A percentile compares a stretch with the other conserved stretches of the same genome.
These are phyloP conservation scores for Iselma pallidipennis DNA, from an alignment of 2,888 invertebrate genomes.

Conservation along the genomic window DNA sequence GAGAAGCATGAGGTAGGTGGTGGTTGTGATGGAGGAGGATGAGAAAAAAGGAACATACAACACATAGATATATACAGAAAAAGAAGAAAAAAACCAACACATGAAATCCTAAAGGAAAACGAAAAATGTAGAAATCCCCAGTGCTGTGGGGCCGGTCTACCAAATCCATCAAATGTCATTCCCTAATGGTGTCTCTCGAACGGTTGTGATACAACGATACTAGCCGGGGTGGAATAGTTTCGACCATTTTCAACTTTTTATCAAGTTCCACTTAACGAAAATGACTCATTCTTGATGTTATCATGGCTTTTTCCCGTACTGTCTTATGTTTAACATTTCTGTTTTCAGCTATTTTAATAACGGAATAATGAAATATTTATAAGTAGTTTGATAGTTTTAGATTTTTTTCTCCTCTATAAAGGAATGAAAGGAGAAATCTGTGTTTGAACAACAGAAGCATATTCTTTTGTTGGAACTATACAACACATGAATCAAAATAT, in stretches of 20 bases:
- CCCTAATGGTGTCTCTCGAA: slow-evolving; percentile 51
- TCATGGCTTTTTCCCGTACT: not conserved
- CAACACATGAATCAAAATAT: slow-evolving; percentile 52
- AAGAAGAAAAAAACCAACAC: slow-evolving; percentile 42
- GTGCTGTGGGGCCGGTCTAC: slow-evolving; percentile 50
- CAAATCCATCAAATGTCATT: slow-evolving; percentile 55
- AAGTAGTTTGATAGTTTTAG: not conserved
- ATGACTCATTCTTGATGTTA: not conserved
- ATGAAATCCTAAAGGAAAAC: slow-evolving; percentile 41
- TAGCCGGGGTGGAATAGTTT: slow-evolving; percentile 24
- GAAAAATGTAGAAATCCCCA: slow-evolving; percentile 53
- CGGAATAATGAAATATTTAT: not conserved
- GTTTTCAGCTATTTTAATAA: not conserved
- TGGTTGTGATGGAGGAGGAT: not conserved
- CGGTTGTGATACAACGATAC: slow-evolving; percentile 39
- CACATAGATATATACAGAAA: slow-evolving; percentile 6
- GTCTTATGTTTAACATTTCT: not conserved
- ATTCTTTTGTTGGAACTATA: slow-evolving; percentile 47
- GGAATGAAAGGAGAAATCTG: slow-evolving; percentile 5
- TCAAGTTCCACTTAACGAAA: slow-evolving; percentile 9
- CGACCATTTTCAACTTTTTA: slow-evolving; percentile 27
- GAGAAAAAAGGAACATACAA: not conserved
- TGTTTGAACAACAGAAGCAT: slow-evolving; percentile 45
- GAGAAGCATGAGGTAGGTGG: not conserved
- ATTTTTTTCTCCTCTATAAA: not conserved